Base-by-base conservation (phyloP, 1,140 invertebrate genomes). In the Melanaphis sacchari region DNA sequence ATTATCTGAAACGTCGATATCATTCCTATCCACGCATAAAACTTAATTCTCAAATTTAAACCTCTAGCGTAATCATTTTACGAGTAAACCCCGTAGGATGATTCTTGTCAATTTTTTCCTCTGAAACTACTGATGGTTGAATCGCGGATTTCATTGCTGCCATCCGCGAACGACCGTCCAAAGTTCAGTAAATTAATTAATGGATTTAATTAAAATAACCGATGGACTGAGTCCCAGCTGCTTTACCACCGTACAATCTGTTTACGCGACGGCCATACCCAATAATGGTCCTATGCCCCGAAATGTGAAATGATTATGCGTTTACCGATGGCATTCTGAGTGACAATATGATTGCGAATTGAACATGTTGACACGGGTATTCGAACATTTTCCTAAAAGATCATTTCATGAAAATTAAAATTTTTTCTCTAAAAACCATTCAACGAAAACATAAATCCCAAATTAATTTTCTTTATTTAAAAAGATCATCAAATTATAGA, bases 181-280 rank as follows among this genome's bases (percentile, higher is more conserved):
- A 76, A 76, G 59, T 76, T 66, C n/a, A 76, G 59, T 76, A 76
- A 76, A 76, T 76, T 76, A 76, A 76, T 76, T 76, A 76, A 76
- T 76, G 59, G 24, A n/a, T 76, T 76, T 76, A 76, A 76, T 76
- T 76, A 76, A 76, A 76, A 76, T 76, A 76, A 76, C n/a, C 31
- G 15, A 76, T n/a, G 59, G 59, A 76, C 31, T n/a, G 59, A n/a
- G n/a, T 5, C 31, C 59, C 15, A 76, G 59, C 59, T 76, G 31
- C 31, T 76, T 36, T 76, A n/a, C n/a, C 11, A 18, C 59, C n/a
- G 31, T 36, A 76, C 59, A 76, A 76, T 76, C 4, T n/a, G 15
- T 76, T 76, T 76, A 18, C 59, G 4, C 59, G 31, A 76, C 59
- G 15, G 31, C 15, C n/a, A 76, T 76, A n/a, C n/a, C 31, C 59